Percentiles rank a stretch among this genome's conserved stretches.
Evolutionary conservation across 2,888 invertebrate species (phyloP).

Genomic region (Unio delphinus): DNA sequence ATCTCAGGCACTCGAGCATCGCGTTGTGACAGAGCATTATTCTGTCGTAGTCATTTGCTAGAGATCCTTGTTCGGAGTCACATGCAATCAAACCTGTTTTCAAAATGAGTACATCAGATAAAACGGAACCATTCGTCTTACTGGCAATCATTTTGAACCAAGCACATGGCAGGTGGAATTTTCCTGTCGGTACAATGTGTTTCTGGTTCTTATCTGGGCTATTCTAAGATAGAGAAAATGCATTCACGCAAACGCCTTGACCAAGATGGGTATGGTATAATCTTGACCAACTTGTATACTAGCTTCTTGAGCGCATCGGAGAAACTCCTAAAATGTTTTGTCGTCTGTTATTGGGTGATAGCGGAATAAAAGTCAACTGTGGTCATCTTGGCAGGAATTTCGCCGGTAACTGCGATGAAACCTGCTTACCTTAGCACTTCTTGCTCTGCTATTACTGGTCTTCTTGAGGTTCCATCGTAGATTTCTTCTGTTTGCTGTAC

Average conservation of each 20-base stretch:
- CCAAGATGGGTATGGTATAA: constrained; percentile 17
- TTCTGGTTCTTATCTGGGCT: constrained; percentile 13
- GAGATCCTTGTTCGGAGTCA: constrained; percentile 22
- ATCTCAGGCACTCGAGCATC: constrained; percentile 17
- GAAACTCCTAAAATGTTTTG: constrained; percentile 15
- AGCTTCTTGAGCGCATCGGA: constrained; percentile 12
- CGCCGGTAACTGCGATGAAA: constrained; percentile 24
- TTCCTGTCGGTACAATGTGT: constrained; percentile 29
- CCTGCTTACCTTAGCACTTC: constrained; percentile 15
- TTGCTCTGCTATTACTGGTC: background rate
- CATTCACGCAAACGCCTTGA: constrained; percentile 32
- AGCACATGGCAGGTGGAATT: constrained; percentile 20
- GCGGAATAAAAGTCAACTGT: constrained; percentile 27
- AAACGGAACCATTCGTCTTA: constrained; percentile 3
- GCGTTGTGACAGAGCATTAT: constrained; percentile 26
- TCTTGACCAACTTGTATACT: background rate
- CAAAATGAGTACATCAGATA: constrained; percentile 16
- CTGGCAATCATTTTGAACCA: background rate
- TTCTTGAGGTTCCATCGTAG: background rate
- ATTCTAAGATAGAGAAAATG: constrained; percentile 25
- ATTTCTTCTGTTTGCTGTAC: too few relatives aligned
- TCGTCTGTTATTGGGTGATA: constrained; percentile 26
- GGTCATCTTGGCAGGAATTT: constrained; percentile 9
- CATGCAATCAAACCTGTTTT: constrained; percentile 18
- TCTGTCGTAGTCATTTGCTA: constrained; percentile 21